Evolutionary conservation across 23 tunicate species (phyloP).

Genomic region (Corella eumyota): DNA sequence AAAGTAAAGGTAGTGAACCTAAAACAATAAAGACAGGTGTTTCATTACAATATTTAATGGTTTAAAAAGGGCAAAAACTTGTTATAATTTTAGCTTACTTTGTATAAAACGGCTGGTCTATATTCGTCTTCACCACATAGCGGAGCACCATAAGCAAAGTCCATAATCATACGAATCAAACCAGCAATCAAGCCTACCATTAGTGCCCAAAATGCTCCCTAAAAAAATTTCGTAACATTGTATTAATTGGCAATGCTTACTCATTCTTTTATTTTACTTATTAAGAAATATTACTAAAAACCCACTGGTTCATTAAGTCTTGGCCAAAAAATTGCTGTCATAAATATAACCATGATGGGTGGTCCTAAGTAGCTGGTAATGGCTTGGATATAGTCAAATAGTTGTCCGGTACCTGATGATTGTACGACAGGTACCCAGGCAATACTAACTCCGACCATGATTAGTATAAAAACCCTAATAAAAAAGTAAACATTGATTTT

Average conservation of each 20-base stretch:
- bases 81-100: too few species aligned
- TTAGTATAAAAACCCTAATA: conserved; percentile 69
- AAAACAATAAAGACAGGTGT: neutral
- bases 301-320: conserved; percentile 84
- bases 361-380: conserved; percentile 89
- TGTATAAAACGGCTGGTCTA: conserved; percentile 35
- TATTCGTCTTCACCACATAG: conserved; percentile 59
- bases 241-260: too few species aligned
- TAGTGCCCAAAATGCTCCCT: conserved; percentile 79
- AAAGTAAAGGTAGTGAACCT: conserved; percentile 90
- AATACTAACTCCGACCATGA: conserved; percentile 91
- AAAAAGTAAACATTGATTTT: too few species aligned
- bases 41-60: neutral
- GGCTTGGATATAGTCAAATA: conserved; percentile 96
- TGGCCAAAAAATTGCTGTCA: conserved; percentile 90
- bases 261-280: too few species aligned
- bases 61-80: too few species aligned
- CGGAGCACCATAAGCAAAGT: conserved; percentile 51
- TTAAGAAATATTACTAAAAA: too few species aligned
- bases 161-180: conserved; percentile 48
- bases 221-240: conserved; percentile 3
- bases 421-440: conserved; percentile 96
- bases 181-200: conserved; percentile 66
- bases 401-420: conserved; percentile 71
- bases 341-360: conserved; percentile 83